Base-by-base conservation (phyloP, 2,113 vertebrate genomes). In the Cnemophilus loriae region DNA sequence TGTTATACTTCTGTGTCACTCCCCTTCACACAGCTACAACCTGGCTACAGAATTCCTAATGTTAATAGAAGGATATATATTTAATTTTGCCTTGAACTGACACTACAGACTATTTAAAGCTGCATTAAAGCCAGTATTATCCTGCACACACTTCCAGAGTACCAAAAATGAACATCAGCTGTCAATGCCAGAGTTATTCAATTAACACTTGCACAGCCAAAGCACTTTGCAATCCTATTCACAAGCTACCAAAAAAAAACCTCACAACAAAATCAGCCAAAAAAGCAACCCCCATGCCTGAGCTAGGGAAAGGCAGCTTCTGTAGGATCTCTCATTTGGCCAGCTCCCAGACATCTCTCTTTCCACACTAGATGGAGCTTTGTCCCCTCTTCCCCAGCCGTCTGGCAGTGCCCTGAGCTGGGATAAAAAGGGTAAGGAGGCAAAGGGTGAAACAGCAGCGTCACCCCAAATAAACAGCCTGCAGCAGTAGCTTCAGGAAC, bases 301-400 rank as follows among this genome's bases (percentile, higher is more conserved):
- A 24, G 15, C 32, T 37, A 35, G 8, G 39, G 32, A 74, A 77
- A 89, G 21, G 28, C 67, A 85, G 46, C 37, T 69, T 35, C 69
- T 61, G 42, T 10, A 69, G 24, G 49, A n/a, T 69, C 74, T 68
- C 42, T 49, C 18, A 6, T 24, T 30, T 69, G 35, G 35, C 9
- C 10, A 41, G 35, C 79, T 74, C 57, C 46, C 50, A 55, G 67
- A 26, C 18, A 47, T 42, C 88, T 85, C 79, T 35, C 39, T 92
- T 93, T 53, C 81, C 76, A 97, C 96, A 97, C 97, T 98, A 97
- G 97, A 96, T 97, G 97, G 97, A 97, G 97, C 97, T 94, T 96
- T 37, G 80, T 55, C 28, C 68, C 83, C 84, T 84, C 47, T 57
- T 93, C 82, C 49, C 37, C 56, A 39, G 52, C 10, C 8, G 2